Percentiles rank a stretch among this genome's conserved stretches.
phyloP scores from a whole-genome alignment of 2,888 invertebrate genomes.

The Hirtodrosophila confusa region DNA sequence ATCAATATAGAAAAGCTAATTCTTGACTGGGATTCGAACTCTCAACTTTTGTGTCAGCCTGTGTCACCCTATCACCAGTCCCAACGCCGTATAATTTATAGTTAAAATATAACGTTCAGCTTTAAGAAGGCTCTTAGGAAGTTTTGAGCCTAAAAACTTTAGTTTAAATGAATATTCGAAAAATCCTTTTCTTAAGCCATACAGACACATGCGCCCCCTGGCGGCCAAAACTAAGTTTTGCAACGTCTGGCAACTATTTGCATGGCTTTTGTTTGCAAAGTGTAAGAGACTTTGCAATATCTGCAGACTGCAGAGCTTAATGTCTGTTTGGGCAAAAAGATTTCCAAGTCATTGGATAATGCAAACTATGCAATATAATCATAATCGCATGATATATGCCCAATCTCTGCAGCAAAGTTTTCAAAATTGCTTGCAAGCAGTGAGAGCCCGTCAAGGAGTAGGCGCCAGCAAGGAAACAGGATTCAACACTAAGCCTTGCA shows the following conservation, averaged over 20 bases:
- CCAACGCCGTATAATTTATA: too few relatives aligned
- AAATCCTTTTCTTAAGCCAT: slow-evolving; percentile 32
- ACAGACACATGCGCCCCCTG: slow-evolving; percentile 41
- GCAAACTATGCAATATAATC: slow-evolving; percentile 77
- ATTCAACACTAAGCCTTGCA: slow-evolving; percentile 45
- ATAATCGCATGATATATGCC: slow-evolving; percentile 80
- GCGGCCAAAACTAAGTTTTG: slow-evolving; percentile 31
- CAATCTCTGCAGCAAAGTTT: slow-evolving; percentile 74
- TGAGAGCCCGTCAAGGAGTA: slow-evolving; percentile 5
- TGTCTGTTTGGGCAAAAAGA: slow-evolving; percentile 50
- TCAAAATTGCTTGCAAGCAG: slow-evolving; percentile 37
- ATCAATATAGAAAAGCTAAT: too few relatives aligned
- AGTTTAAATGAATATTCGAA: not conserved
- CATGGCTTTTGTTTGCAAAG: slow-evolving; percentile 24
- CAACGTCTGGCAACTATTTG: slow-evolving; percentile 58
- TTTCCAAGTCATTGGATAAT: slow-evolving; percentile 76
- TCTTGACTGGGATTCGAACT: too few relatives aligned
- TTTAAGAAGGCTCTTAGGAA: too few relatives aligned
- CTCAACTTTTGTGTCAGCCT: too few relatives aligned
- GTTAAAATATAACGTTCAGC: too few relatives aligned
- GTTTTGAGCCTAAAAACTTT: not conserved
- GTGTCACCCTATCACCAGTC: too few relatives aligned
- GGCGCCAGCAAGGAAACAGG: slow-evolving; percentile 12
- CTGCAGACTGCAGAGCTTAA: slow-evolving; percentile 39
- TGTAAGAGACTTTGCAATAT: slow-evolving; percentile 25